Evolutionary conservation across 2,113 vertebrate species (phyloP), one percentile per base, ranked within the genome.

Genomic region (Thunnus maccoyii): DNA sequence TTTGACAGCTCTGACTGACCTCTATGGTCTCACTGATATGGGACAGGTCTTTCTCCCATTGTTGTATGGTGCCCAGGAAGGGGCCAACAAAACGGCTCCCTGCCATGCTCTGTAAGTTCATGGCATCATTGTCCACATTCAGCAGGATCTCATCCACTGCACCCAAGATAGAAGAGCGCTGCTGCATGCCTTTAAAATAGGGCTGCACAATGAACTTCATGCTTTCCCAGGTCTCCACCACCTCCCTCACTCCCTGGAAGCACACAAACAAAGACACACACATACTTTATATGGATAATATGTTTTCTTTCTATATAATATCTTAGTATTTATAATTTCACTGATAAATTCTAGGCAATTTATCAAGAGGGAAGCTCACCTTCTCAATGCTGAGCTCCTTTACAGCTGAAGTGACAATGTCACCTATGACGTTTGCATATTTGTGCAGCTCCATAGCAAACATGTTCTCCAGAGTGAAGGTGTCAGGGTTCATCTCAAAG

Each of bases 371-470:
- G 3, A 80, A 60, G 1, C 81, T 83, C 82, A 95, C 98, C 96
- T 96, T 99, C 91, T 99, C 98, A 56, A 99, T 97, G 76, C 94
- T 93, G 5, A 99, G 96, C 79, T 99, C 98, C 88, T 99, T 99
- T 69, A 97, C 86, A 50, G 98, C 98, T 1, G 95, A 94, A 0
- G 94, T 95, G 5, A 99, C 97, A 12, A 98, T 98, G 18, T 97
- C 96, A 5, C 93, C 92, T 57, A 99, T 97, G 18, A 97, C 93
- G 0, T 93, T 92, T 1, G 89, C 78, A 52, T 99, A 85, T 55
- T 88, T 97, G 91, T 99, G 94, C 36, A 99, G 94, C 50, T 99
- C 97, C 97, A 99, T 99, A 13, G 97, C 92, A 22, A 99, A 99
- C 97, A 99, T 98, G 80, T 98, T 98, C 82, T 98, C 96, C 89